These are phyloP conservation scores for Cephalopachus bancanus DNA, from an alignment of 2,797 vertebrate genomes.

Conservation along the genomic window DNA sequence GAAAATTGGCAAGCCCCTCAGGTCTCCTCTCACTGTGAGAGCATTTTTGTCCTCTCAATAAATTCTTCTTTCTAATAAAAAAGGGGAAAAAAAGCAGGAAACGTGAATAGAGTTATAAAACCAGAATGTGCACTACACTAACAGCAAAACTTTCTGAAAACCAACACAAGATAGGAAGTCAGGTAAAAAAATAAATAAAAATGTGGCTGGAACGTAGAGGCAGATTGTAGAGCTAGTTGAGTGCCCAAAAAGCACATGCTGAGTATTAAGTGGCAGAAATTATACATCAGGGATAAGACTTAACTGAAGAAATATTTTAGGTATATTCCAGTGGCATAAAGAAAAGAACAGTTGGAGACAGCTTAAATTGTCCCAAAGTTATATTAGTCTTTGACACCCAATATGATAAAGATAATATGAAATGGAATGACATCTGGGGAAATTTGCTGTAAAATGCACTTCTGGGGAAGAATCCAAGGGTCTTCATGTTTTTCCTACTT, in stretches of 20 bases:
- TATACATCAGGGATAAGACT: not conserved
- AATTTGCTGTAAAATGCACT: not conserved
- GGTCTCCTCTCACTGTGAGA: too few relatives aligned
- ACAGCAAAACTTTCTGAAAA: not conserved
- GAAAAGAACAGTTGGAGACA: not conserved
- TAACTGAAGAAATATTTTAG: not conserved
- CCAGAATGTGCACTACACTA: not conserved
- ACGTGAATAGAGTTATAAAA: not conserved
- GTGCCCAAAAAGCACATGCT: not conserved
- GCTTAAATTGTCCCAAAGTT: not conserved
- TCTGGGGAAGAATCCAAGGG: not conserved
- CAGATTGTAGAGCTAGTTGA: not conserved
- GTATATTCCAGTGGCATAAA: not conserved
- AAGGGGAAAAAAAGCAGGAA: not conserved
- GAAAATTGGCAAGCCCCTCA: too few relatives aligned
- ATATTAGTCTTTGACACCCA: not conserved
- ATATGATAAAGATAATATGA: not conserved
- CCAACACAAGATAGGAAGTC: not conserved
- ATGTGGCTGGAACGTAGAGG: accelerated
- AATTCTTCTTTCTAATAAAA: too few relatives aligned
- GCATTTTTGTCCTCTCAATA: too few relatives aligned
- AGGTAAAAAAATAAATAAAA: not conserved
- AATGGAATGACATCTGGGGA: not conserved
- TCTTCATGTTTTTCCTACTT: not conserved
- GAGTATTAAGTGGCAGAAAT: not conserved